Percentiles rank a stretch among this genome's conserved stretches.
phyloP scores from a whole-genome alignment of 2,888 invertebrate species.

The Nemurella pictetii region DNA sequence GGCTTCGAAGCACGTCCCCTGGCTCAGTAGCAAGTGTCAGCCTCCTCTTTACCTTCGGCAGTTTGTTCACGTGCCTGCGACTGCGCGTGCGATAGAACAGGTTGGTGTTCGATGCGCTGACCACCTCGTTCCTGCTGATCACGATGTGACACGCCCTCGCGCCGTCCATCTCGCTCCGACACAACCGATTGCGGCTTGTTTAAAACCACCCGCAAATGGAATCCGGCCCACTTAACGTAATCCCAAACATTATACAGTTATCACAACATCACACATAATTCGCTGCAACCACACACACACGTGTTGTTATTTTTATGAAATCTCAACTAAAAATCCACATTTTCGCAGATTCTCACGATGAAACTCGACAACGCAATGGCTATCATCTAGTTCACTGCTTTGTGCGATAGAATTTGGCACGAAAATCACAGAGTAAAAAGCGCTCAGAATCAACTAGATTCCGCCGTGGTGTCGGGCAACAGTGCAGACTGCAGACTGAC shows the following conservation, averaged over 20 bases:
- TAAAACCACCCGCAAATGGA: neutral
- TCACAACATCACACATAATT: neutral
- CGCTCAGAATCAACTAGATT: too few species aligned
- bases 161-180: conserved; percentile 34
- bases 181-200: too few species aligned
- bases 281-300: neutral
- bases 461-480: too few species aligned
- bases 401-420: too few species aligned
- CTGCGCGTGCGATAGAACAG: conserved; percentile 35
- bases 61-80: conserved; percentile 34
- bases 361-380: too few species aligned
- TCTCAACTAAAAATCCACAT: too few species aligned
- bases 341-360: too few species aligned
- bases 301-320: neutral
- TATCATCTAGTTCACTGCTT: too few species aligned
- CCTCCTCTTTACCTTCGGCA: conserved; percentile 38
- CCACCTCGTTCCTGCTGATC: conserved; percentile 30
- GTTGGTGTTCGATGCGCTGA: conserved; percentile 22
- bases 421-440: too few species aligned
- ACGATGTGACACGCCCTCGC: conserved; percentile 36
- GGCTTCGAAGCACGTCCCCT: neutral
- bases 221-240: neutral
- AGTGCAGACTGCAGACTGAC: too few species aligned
- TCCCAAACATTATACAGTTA: neutral
- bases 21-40: too few species aligned